These are phyloP conservation scores for Megamerina dolium DNA, from an alignment of 2,888 invertebrate genomes.

Conservation along the genomic window DNA sequence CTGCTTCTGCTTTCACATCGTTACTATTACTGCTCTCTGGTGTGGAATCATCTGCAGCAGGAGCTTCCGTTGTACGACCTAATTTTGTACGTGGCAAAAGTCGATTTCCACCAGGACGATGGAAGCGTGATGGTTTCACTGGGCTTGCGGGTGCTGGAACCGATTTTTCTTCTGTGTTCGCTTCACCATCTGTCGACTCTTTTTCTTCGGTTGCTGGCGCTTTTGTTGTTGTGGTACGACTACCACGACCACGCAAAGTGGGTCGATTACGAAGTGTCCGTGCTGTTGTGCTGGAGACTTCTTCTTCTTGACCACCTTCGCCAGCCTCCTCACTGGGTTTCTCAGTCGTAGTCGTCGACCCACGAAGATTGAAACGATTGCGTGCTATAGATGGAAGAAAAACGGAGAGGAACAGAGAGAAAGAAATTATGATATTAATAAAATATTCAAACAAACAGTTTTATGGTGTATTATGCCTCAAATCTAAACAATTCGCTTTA, in stretches of 20 bases:
- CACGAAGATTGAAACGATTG: constrained; percentile 48
- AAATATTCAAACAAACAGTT: too few relatives aligned
- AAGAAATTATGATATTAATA: too few relatives aligned
- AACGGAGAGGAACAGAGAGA: too few relatives aligned
- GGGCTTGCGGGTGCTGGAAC: constrained; percentile 24
- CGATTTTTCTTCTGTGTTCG: constrained; percentile 29
- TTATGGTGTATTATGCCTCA: too few relatives aligned
- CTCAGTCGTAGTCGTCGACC: constrained; percentile 37
- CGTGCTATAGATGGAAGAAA: constrained; percentile 33
- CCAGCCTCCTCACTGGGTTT: constrained; percentile 25
- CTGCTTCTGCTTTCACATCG: constrained; percentile 33
- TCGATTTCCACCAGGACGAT: constrained; percentile 40
- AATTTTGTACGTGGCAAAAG: constrained; percentile 41
- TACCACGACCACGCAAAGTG: constrained; percentile 39
- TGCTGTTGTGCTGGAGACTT: constrained; percentile 35
- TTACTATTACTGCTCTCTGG: constrained; percentile 40
- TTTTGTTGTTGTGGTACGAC: constrained; percentile 42
- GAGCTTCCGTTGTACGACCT: constrained; percentile 34
- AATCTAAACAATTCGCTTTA: too few relatives aligned
- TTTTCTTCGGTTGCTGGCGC: constrained; percentile 31
- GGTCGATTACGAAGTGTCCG: constrained; percentile 41
- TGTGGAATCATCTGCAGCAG: constrained; percentile 32
- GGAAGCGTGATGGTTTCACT: constrained; percentile 42
- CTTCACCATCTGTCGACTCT: constrained; percentile 21
- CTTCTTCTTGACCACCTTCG: constrained; percentile 28